Conservation (phyloP, 1,140 invertebrate genomes). For the Scaptomyza hsui region DNA sequence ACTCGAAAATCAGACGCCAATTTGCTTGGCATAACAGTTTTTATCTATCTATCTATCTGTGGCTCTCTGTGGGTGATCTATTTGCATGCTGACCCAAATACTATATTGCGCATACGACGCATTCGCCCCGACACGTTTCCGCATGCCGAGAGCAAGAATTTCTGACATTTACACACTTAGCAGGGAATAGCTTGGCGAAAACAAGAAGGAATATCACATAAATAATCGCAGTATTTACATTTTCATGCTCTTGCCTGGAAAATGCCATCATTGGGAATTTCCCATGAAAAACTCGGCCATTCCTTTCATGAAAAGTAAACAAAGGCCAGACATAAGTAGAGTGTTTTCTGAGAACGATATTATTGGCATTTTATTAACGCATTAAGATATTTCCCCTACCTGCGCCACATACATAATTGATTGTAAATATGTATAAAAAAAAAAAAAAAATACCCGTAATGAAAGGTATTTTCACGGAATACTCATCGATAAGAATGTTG, state of each 20-base stretch:
- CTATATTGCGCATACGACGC: slow-evolving; percentile 41
- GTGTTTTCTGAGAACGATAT: slow-evolving; percentile 2
- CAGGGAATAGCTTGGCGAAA: slow-evolving; percentile 3
- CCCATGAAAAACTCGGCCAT: slow-evolving; percentile 19
- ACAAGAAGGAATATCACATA: slow-evolving; percentile 21
- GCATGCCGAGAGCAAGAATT: slow-evolving; percentile 40
- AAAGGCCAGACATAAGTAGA: slow-evolving; percentile 11
- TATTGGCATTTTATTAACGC: not conserved
- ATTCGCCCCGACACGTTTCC: slow-evolving; percentile 33
- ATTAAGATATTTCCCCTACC: not conserved
- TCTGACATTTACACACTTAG: slow-evolving; percentile 37
- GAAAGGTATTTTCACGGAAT: not conserved
- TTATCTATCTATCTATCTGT: slow-evolving; percentile 9
- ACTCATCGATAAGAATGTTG: slow-evolving; percentile 1
- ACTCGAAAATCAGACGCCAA: slow-evolving; percentile 13
- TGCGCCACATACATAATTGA: not conserved
- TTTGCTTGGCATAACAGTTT: not conserved
- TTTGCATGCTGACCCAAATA: slow-evolving; percentile 50
- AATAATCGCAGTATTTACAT: slow-evolving; percentile 41
- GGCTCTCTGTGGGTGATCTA: slow-evolving; percentile 43
- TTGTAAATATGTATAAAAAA: no score
- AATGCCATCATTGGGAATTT: slow-evolving; percentile 29
- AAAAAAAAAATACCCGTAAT: not conserved
- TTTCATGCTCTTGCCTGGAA: slow-evolving; percentile 23
- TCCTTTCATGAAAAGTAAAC: slow-evolving; percentile 17